These are phyloP conservation scores for Melanargia galathea DNA, from an alignment of 2,888 invertebrate genomes.

Conservation along the genomic window DNA sequence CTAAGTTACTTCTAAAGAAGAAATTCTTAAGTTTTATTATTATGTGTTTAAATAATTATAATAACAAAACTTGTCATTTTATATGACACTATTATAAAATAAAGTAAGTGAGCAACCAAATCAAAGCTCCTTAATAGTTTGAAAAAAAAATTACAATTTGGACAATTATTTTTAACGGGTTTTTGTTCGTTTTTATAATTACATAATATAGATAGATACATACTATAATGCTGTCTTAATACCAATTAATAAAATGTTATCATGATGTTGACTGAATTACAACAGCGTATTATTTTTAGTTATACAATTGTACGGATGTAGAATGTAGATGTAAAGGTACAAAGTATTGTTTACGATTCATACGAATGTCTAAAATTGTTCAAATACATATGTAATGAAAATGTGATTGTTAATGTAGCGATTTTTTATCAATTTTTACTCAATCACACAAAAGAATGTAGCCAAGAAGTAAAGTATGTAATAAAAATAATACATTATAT, in stretches of 20 bases:
- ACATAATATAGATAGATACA: background rate
- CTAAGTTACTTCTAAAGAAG: too few relatives aligned
- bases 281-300: constrained; percentile 23
- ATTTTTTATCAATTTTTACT: constrained; percentile 57
- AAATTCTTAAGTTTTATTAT: too few relatives aligned
- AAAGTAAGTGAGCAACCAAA: too few relatives aligned
- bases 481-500: constrained; percentile 42
- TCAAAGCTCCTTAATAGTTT: too few relatives aligned
- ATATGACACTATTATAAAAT: too few relatives aligned
- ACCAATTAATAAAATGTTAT: background rate
- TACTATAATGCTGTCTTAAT: too few relatives aligned
- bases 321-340: constrained; percentile 36
- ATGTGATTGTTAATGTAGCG: constrained; percentile 51
- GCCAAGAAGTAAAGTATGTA: constrained; percentile 50
- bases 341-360: constrained; percentile 41
- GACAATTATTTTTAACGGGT: too few relatives aligned
- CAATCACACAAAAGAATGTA: constrained; percentile 52
- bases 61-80: too few relatives aligned
- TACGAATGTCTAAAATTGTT: constrained; percentile 36
- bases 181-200: background rate
- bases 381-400: constrained; percentile 26
- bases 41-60: too few relatives aligned
- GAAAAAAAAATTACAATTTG: too few relatives aligned
- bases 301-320: constrained; percentile 36
- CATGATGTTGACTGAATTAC: constrained; percentile 16